Conservation (phyloP, 1,140 invertebrate species). For the Penaeus japonicus region DNA sequence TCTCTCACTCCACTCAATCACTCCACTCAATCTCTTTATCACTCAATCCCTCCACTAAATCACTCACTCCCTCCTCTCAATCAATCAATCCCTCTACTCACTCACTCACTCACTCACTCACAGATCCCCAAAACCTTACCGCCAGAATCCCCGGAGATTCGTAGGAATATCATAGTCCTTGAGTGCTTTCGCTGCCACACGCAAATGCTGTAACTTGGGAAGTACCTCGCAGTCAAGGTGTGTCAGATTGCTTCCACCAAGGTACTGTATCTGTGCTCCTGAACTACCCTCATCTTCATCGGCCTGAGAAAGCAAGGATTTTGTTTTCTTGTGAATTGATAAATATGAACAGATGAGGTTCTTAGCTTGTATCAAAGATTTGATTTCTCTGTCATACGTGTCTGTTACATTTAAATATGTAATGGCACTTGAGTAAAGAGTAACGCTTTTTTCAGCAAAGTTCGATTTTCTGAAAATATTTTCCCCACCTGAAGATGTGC, state of each 20-base stretch:
- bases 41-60: background rate
- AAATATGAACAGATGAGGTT: no score
- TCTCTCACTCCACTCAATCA: no score
- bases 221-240: slow-evolving; percentile 70
- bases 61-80: background rate
- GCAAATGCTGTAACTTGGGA: slow-evolving; percentile 71
- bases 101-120: background rate
- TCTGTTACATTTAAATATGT: no score
- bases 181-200: slow-evolving; percentile 68
- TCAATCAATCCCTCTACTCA: background rate
- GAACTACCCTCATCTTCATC: background rate
- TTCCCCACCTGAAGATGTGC: background rate
- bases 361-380: no score
- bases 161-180: slow-evolving; percentile 69
- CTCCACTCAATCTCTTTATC: background rate
- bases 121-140: slow-evolving; percentile 34
- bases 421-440: no score
- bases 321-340: no score
- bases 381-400: no score
- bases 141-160: slow-evolving; percentile 69
- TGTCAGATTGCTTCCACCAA: slow-evolving; percentile 66
- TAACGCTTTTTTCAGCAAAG: no score
- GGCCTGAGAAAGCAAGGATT: background rate
- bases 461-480: no score
- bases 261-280: slow-evolving; percentile 61